Conservation (phyloP, 2,113 vertebrate genomes). For the Cyphomyrus discorhynchus region DNA sequence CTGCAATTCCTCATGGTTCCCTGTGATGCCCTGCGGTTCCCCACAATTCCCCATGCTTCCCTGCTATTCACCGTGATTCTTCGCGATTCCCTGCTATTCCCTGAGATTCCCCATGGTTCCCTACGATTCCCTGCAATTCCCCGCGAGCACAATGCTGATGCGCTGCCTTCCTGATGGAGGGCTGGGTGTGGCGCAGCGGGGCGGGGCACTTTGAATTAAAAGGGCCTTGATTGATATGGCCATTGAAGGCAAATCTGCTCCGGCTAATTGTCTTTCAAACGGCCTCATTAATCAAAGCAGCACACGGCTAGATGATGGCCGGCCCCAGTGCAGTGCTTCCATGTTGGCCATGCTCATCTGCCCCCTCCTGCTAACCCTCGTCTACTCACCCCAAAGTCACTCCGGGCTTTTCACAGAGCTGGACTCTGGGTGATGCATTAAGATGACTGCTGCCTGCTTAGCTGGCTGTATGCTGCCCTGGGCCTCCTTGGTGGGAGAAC, state of each 20-base stretch:
- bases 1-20: not conserved
- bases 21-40: not conserved
- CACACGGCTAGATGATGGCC: conserved; percentile 63
- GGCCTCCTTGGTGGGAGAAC: conserved; percentile 84
- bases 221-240: conserved; percentile 85
- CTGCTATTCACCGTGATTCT: not conserved
- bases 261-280: conserved; percentile 97
- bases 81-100: not conserved
- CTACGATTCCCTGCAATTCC: not conserved
- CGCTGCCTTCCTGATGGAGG: conserved; percentile 55
- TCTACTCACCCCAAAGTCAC: not conserved
- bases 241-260: conserved; percentile 86
- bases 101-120: not conserved
- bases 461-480: conserved; percentile 83
- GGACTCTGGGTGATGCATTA: not conserved
- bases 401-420: not conserved
- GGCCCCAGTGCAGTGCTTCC: conserved; percentile 50
- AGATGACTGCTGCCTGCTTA: not conserved
- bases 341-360: conserved; percentile 51
- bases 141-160: conserved; percentile 50
- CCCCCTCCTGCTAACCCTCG: conserved; percentile 43
- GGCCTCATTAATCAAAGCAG: conserved; percentile 91
- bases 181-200: conserved; percentile 40
- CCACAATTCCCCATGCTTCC: not conserved
- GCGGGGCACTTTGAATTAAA: conserved; percentile 69